Evolutionary conservation across 92 coral and sea anemone genomes (phyloP).

Genomic region (Zoanthus solanderi): DNA sequence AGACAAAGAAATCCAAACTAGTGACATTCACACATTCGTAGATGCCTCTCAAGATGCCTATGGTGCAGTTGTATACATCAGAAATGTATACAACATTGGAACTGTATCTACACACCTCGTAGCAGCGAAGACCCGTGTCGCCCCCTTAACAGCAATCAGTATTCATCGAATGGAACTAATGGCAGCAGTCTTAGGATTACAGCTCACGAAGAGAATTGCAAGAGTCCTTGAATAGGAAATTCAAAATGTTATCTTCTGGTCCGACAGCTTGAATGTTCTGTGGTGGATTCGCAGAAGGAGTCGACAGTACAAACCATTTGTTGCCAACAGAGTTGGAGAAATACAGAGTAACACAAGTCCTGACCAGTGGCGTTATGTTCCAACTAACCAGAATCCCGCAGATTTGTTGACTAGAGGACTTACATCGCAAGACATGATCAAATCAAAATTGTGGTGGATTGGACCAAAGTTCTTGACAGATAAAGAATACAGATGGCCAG

Average conservation of each 20-base stretch:
- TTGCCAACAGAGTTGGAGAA: not conserved
- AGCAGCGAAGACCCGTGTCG: conserved; percentile 62
- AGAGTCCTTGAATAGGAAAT: no score
- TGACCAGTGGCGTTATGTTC: no score
- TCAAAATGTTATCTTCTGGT: no score
- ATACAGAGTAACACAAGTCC: no score
- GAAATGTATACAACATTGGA: conserved; percentile 20
- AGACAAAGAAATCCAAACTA: conserved; percentile 25
- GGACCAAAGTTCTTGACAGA: no score
- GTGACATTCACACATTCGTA: conserved; percentile 67
- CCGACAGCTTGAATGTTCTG: no score
- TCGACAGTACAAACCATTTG: not conserved
- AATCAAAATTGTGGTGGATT: no score
- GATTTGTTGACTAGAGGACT: no score
- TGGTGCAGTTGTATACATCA: not conserved
- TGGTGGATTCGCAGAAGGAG: no score
- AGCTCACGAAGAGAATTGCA: not conserved
- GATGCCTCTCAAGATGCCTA: conserved; percentile 28
- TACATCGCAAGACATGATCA: no score
- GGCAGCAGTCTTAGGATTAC: not conserved
- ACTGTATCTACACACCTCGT: conserved; percentile 18
- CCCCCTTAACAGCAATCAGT: conserved; percentile 1
- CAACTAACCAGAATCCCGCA: no score
- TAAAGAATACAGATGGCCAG: no score
- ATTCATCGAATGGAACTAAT: not conserved